phyloP scores from a whole-genome alignment of 2,797 vertebrate genomes.

The Cyprinodon diabolis region DNA sequence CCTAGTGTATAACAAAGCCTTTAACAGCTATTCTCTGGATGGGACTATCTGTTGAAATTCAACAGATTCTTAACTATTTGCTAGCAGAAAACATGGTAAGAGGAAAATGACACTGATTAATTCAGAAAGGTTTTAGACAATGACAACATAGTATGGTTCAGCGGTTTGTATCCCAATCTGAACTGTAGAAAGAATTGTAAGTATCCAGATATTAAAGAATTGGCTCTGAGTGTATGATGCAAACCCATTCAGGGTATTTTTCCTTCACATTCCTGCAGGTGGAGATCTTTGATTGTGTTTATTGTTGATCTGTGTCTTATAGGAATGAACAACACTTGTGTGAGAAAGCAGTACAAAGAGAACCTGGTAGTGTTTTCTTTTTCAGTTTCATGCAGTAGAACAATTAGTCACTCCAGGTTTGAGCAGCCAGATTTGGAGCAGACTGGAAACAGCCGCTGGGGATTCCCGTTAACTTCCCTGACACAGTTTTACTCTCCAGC shows the following conservation, averaged over 20 bases:
- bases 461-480: slow-evolving; percentile 64
- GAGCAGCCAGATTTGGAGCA: slow-evolving; percentile 61
- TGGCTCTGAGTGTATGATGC: too few species aligned
- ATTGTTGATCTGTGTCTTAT: slow-evolving; percentile 58
- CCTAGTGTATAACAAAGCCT: too few species aligned
- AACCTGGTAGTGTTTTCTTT: slow-evolving; percentile 45
- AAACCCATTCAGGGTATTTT: slow-evolving; percentile 6
- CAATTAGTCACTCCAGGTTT: slow-evolving; percentile 65
- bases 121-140: too few species aligned
- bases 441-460: slow-evolving; percentile 60
- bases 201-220: too few species aligned
- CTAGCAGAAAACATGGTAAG: too few species aligned
- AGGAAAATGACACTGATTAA: too few species aligned
- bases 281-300: slow-evolving; percentile 61
- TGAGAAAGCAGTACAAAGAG: slow-evolving; percentile 55
- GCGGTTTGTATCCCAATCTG: too few species aligned
- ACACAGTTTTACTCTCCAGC: slow-evolving; percentile 70
- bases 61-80: too few species aligned
- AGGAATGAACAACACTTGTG: slow-evolving; percentile 54
- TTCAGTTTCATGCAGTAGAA: slow-evolving; percentile 53
- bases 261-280: slow-evolving; percentile 36
- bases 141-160: too few species aligned
- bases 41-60: too few species aligned
- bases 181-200: too few species aligned
- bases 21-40: too few species aligned